Conservation (phyloP, 2,888 invertebrate genomes). For the Hecatera dysodea region DNA sequence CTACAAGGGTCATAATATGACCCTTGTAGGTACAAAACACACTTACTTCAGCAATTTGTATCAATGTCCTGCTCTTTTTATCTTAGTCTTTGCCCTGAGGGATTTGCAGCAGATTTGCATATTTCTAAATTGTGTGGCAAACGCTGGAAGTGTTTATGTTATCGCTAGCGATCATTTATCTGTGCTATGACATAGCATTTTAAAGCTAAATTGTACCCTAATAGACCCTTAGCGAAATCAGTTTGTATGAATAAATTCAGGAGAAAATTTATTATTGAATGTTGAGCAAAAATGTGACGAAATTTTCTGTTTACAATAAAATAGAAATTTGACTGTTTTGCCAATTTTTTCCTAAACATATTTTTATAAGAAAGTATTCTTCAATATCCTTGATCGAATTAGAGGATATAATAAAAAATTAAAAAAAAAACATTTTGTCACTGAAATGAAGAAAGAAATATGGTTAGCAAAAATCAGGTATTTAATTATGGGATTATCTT, state of each 20-base stretch:
- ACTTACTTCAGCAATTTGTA: background rate
- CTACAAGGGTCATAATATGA: no score
- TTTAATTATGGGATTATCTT: no score
- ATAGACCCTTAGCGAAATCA: conserved; percentile 7
- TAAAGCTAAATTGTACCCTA: conserved; percentile 31
- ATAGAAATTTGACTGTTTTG: no score
- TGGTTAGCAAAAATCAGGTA: no score
- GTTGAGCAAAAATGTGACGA: no score
- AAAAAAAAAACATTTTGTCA: no score
- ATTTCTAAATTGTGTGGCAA: conserved; percentile 76
- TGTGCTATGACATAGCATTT: conserved; percentile 50
- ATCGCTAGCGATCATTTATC: conserved; percentile 60
- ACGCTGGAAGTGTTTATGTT: conserved; percentile 70
- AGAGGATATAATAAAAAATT: no score
- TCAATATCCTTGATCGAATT: no score
- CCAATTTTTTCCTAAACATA: no score
- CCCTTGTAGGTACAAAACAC: no score
- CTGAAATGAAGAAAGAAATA: no score
- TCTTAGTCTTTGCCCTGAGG: conserved; percentile 56
- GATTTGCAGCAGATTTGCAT: conserved; percentile 79
- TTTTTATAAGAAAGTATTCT: no score
- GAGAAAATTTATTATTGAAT: conserved; percentile 17
- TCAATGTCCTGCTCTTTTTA: background rate
- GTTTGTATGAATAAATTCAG: conserved; percentile 16
- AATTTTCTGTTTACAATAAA: background rate